These are phyloP conservation scores for Caenorhabditis inopinata DNA, from an alignment of 1,140 invertebrate genomes.

Conservation along the genomic window DNA sequence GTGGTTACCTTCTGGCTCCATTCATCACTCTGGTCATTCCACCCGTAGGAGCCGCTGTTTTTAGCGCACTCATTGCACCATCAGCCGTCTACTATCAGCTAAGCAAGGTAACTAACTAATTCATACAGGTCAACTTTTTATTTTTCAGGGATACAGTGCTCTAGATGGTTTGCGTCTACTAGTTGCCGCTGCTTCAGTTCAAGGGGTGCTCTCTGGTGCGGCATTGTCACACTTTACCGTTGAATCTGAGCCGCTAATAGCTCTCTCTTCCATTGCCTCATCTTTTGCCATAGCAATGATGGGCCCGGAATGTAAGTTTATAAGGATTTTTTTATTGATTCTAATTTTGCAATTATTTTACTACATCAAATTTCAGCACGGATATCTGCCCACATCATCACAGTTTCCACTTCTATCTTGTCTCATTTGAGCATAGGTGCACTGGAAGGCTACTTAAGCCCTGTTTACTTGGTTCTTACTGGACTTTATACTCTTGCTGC, in stretches of 20 bases:
- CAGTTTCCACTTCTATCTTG: neutral
- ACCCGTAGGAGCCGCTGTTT: neutral
- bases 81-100: constrained; percentile 1
- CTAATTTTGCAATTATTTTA: too few species aligned
- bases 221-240: neutral
- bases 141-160: constrained; percentile 3
- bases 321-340: too few species aligned
- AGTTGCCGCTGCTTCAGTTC: neutral
- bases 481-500: neutral
- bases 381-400: neutral
- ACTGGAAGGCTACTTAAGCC: neutral
- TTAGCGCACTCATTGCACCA: neutral
- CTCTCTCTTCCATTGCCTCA: neutral
- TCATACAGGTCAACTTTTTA: too few species aligned
- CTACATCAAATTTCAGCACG: neutral
- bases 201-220: neutral
- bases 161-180: neutral
- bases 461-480: neutral
- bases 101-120: neutral
- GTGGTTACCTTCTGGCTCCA: neutral
- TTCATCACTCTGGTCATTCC: neutral
- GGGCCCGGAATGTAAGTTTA: neutral
- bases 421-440: neutral
- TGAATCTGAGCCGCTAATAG: neutral
- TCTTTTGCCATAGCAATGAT: neutral